Evolutionary conservation across 2,797 vertebrate genomes (phyloP).

Genomic region (Myotis planiceps): DNA sequence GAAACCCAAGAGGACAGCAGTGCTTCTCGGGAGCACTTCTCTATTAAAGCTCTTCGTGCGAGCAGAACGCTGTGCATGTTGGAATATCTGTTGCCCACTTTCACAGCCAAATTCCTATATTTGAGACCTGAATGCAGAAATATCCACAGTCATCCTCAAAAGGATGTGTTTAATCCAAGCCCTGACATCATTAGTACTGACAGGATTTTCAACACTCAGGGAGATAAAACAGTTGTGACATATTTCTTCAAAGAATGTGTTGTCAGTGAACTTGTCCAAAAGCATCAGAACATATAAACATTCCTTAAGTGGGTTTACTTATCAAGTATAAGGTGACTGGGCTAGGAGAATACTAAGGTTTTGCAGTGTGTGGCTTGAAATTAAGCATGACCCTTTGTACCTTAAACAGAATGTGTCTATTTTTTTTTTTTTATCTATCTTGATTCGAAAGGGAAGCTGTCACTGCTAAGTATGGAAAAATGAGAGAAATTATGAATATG

Average conservation of each 20-base stretch:
- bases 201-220: constrained; percentile 84
- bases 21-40: neutral
- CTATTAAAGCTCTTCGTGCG: neutral
- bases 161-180: constrained; percentile 81
- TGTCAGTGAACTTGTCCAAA: constrained; percentile 83
- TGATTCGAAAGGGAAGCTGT: constrained; percentile 76
- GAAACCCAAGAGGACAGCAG: neutral
- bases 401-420: constrained; percentile 72
- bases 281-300: constrained; percentile 77
- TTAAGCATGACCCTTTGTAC: constrained; percentile 71
- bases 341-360: constrained; percentile 72
- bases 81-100: neutral
- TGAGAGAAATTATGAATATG: constrained; percentile 66
- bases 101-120: constrained; percentile 43
- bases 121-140: constrained; percentile 81
- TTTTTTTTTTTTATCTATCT: constrained; percentile 71
- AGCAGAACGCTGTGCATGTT: neutral
- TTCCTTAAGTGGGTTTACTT: constrained; percentile 79
- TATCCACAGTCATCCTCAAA: constrained; percentile 73
- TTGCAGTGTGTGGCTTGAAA: constrained; percentile 82
- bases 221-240: constrained; percentile 85
- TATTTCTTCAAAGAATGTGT: constrained; percentile 85
- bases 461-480: constrained; percentile 60
- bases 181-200: constrained; percentile 84
- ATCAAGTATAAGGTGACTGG: constrained; percentile 81